phyloP scores from a whole-genome alignment of 2,113 vertebrate genomes.

The Meles meles region DNA sequence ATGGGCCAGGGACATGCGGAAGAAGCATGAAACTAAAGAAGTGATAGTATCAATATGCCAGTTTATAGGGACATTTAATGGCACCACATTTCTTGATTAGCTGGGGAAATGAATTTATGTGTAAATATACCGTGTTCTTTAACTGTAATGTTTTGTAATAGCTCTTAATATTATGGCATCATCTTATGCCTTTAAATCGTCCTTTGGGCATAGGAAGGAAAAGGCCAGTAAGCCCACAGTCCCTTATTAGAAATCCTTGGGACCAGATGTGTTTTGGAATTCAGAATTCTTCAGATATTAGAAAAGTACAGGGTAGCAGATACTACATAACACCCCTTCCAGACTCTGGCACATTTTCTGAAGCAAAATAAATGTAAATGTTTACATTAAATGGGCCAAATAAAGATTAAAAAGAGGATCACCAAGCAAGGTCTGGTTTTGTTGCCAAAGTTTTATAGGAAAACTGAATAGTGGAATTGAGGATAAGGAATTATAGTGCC shows the following conservation, averaged over 20 bases:
- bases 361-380: neutral
- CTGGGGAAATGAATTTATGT: neutral
- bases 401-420: slow-evolving; percentile 6
- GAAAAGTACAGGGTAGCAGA: neutral
- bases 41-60: neutral
- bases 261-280: neutral
- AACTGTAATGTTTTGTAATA: neutral
- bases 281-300: slow-evolving; percentile 4
- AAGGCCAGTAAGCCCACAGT: neutral
- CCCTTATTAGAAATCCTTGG: neutral
- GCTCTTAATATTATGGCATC: neutral
- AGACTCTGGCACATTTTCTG: slow-evolving; percentile 24
- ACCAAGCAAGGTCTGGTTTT: slow-evolving; percentile 42
- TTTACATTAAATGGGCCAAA: slow-evolving; percentile 23
- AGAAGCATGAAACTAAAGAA: neutral
- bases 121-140: neutral
- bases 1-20: neutral
- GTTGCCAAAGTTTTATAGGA: neutral
- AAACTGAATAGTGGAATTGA: neutral
- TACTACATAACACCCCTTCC: neutral
- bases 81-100: neutral
- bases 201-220: neutral
- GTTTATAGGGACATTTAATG: slow-evolving; percentile 35
- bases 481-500: neutral
- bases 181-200: neutral